A percentile compares a stretch with the other conserved stretches of the same genome.
phyloP scores from a whole-genome alignment of 2,888 invertebrate species.

The Hirtodrosophila confusa region DNA sequence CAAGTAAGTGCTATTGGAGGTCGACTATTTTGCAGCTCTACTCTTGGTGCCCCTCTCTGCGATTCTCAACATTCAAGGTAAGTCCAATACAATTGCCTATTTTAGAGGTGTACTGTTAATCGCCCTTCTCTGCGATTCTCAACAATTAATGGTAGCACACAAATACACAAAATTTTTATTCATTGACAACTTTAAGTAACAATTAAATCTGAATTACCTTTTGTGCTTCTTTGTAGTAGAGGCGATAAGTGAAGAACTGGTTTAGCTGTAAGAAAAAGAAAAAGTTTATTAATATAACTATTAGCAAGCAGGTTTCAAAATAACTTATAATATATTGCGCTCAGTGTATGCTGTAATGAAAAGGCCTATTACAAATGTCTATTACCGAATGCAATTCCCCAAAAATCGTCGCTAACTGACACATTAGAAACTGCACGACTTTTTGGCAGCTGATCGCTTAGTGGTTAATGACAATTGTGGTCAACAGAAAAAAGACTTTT shows the following conservation, averaged over 20 bases:
- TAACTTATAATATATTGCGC: not conserved
- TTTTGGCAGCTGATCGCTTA: conserved; percentile 41
- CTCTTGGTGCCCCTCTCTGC: too few relatives aligned
- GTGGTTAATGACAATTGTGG: conserved; percentile 54
- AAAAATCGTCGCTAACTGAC: conserved; percentile 41
- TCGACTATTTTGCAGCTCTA: too few relatives aligned
- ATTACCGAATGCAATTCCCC: conserved; percentile 40
- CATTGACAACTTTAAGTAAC: not conserved
- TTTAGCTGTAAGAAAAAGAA: conserved; percentile 24
- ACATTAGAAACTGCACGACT: conserved; percentile 57
- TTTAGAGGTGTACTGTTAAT: too few relatives aligned
- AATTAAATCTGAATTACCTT: conserved; percentile 27
- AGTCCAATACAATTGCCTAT: too few relatives aligned
- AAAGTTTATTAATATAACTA: not conserved
- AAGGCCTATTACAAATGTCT: conserved; percentile 31
- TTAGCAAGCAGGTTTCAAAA: not conserved
- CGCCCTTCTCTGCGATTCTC: too few relatives aligned
- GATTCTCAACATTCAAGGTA: too few relatives aligned
- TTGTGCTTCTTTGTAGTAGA: not conserved
- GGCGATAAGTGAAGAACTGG: conserved; percentile 22
- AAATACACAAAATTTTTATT: not conserved
- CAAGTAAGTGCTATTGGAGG: too few relatives aligned
- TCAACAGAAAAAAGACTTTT: conserved; percentile 3
- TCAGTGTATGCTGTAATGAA: conserved; percentile 11
- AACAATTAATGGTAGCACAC: too few relatives aligned